Conservation (phyloP, 2,113 vertebrate species). For the Pardalotus punctatus region DNA sequence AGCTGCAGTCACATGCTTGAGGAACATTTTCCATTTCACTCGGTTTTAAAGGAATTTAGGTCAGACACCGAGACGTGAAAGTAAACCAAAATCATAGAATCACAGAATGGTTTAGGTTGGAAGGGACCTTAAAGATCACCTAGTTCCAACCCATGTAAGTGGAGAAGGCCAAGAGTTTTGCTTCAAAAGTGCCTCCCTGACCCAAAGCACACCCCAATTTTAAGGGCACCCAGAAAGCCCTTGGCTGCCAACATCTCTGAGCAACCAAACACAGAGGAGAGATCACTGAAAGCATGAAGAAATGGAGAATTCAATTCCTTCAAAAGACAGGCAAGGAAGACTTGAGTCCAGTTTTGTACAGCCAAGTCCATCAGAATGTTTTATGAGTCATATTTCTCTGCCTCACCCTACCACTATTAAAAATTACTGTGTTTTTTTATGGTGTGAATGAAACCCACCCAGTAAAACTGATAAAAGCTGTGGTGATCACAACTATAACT, state of each 20-base stretch:
- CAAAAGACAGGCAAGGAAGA: neutral
- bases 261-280: neutral
- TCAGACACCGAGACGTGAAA: neutral
- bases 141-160: neutral
- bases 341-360: neutral
- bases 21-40: neutral
- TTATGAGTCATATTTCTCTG: neutral
- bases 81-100: neutral
- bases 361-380: neutral
- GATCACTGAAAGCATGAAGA: neutral
- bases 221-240: neutral
- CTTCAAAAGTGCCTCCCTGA: neutral
- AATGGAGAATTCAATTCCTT: neutral
- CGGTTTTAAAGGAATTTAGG: neutral
- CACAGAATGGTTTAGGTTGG: neutral
- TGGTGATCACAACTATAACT: neutral
- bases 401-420: neutral
- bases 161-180: neutral
- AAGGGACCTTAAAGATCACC: neutral
- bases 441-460: neutral
- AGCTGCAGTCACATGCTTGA: neutral
- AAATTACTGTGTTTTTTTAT: neutral
- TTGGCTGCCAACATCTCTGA: neutral
- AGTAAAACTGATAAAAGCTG: slow-evolving; percentile 3
- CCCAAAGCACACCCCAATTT: neutral